Percentiles rank a stretch among this genome's conserved stretches.
Evolutionary conservation across 53 echinoderm and acorn worm species (phyloP).

Genomic region (Astropecten irregularis): DNA sequence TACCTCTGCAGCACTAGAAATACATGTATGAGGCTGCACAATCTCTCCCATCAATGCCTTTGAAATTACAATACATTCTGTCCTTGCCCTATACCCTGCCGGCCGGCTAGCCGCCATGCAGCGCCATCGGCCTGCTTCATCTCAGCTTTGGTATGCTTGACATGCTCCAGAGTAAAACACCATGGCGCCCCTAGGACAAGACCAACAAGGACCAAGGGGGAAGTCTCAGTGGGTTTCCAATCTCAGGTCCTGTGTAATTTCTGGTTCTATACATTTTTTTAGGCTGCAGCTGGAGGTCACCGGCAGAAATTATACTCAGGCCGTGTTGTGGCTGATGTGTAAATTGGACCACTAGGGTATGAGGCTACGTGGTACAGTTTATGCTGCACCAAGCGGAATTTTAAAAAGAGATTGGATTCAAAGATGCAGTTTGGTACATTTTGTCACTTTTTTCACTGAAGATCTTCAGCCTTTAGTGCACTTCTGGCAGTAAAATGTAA

Average conservation of each 20-base stretch:
- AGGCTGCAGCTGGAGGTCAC: not conserved
- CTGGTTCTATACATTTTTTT: not conserved
- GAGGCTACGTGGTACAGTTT: not conserved
- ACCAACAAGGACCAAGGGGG: not conserved
- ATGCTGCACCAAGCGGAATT: slow-evolving; percentile 9
- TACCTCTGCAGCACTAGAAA: too few relatives aligned
- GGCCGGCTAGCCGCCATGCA: not conserved
- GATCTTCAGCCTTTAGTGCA: not conserved
- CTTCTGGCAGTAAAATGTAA: not conserved
- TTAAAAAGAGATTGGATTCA: too few relatives aligned
- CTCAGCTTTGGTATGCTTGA: not conserved
- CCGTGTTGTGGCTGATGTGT: not conserved
- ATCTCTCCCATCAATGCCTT: not conserved
- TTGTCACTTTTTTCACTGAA: too few relatives aligned
- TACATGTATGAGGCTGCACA: too few relatives aligned
- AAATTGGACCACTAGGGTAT: not conserved
- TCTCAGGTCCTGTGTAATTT: too few relatives aligned
- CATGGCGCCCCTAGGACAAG: not conserved
- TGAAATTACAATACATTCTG: not conserved
- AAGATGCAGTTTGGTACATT: too few relatives aligned
- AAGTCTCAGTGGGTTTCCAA: not conserved
- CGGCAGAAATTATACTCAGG: slow-evolving; percentile 1
- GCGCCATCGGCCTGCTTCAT: not conserved
- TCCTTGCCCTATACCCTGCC: not conserved
- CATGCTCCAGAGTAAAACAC: not conserved